A percentile compares a stretch with the other conserved stretches of the same genome.
Conservation (phyloP, 2,113 vertebrate genomes). For the Oncorhynchus keta region DNA sequence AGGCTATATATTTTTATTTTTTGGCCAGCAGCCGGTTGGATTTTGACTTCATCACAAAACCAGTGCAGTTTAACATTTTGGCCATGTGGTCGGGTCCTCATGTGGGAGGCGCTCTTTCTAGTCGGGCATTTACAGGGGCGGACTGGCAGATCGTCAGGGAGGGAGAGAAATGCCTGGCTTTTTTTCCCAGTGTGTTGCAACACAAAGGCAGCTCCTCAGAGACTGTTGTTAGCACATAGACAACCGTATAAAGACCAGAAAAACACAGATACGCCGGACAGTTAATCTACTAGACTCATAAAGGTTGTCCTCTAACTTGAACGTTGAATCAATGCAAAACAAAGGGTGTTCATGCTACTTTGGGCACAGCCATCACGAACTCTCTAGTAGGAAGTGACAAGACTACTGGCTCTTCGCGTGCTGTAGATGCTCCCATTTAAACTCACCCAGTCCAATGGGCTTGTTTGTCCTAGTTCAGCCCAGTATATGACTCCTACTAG, state of each 20-base stretch:
- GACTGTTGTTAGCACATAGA: not conserved
- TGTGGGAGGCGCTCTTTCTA: not conserved
- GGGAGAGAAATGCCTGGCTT: not conserved
- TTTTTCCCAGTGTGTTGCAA: not conserved
- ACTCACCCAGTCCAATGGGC: too few species aligned
- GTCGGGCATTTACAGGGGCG: constrained; percentile 24
- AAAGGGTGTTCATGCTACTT: too few species aligned
- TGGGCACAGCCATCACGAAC: constrained; percentile 5
- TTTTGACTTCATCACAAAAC: not conserved
- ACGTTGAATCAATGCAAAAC: too few species aligned
- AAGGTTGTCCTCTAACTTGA: too few species aligned
- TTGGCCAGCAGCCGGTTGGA: not conserved
- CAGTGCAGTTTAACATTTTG: constrained; percentile 2
- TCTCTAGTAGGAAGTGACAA: too few species aligned
- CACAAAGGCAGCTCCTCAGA: not conserved
- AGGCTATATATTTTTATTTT: not conserved
- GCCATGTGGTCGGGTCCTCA: not conserved
- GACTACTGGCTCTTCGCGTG: too few species aligned
- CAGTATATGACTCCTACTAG: too few species aligned
- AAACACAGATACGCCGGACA: not conserved
- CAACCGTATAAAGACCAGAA: not conserved
- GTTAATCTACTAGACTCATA: too few species aligned
- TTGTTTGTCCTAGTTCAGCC: too few species aligned
- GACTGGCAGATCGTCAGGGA: not conserved
- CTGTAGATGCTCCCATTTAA: too few species aligned